A percentile compares a stretch with the other conserved stretches of the same genome.
These are phyloP conservation scores for Oligia latruncula DNA, from an alignment of 2,888 invertebrate species.

Conservation along the genomic window DNA sequence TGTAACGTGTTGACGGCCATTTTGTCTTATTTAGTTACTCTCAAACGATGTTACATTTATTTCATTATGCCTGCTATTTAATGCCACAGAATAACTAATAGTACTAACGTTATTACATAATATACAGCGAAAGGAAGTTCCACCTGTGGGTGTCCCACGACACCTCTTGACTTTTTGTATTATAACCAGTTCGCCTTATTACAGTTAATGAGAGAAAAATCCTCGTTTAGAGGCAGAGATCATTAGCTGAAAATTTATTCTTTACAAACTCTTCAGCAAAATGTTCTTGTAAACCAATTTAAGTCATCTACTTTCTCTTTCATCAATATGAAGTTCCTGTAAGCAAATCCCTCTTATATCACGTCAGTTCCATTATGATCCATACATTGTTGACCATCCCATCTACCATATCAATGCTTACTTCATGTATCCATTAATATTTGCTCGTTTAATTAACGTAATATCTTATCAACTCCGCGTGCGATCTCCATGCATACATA, in stretches of 20 bases:
- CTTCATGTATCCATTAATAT: constrained; percentile 32
- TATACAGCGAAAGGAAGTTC: neutral
- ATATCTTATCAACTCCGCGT: constrained; percentile 46
- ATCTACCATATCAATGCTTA: neutral
- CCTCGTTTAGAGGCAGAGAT: neutral
- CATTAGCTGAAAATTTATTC: neutral
- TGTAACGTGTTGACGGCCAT: neutral
- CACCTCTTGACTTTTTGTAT: neutral
- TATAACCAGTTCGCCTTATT: neutral
- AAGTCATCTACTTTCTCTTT: neutral
- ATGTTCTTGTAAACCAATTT: neutral
- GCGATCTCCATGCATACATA: constrained; percentile 49
- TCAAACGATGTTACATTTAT: neutral
- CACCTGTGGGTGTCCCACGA: neutral
- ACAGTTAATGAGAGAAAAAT: neutral
- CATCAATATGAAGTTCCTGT: neutral
- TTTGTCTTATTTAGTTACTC: neutral
- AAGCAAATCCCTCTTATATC: too few species aligned
- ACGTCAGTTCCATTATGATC: neutral
- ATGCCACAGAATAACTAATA: too few species aligned
- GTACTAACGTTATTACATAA: too few species aligned
- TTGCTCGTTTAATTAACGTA: constrained; percentile 46
- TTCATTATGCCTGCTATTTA: too few species aligned
- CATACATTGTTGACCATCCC: neutral
- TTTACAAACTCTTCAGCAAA: too few species aligned